Conservation (phyloP, 2,888 invertebrate genomes). For the Gerris lacustris region DNA sequence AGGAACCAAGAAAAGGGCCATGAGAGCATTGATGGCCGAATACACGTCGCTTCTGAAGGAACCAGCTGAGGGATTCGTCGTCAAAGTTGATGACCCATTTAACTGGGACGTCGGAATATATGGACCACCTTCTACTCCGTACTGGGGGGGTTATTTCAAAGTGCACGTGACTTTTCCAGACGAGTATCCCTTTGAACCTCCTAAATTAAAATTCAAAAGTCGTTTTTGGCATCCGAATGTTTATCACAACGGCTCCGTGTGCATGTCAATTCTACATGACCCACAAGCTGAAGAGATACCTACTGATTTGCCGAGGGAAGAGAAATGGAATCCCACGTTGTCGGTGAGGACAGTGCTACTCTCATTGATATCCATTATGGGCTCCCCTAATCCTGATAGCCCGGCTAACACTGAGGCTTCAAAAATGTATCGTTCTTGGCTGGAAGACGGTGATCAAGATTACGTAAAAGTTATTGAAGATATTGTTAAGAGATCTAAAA, state of each 20-base stretch:
- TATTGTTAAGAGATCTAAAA: neutral
- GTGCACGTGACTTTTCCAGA: neutral
- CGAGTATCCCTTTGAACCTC: slow-evolving; percentile 9
- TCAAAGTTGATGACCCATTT: slow-evolving; percentile 5
- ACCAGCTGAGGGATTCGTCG: slow-evolving; percentile 9
- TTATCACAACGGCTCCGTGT: neutral
- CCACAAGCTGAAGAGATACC: neutral
- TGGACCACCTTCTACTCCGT: slow-evolving; percentile 4
- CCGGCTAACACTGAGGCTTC: slow-evolving; percentile 6
- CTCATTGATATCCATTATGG: slow-evolving; percentile 5
- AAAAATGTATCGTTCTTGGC: neutral
- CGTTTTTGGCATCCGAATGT: slow-evolving; percentile 9
- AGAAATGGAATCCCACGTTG: slow-evolving; percentile 8
- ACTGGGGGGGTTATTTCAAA: slow-evolving; percentile 9
- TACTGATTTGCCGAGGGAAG: slow-evolving; percentile 3
- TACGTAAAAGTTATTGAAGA: neutral
- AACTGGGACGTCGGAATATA: slow-evolving; percentile 8
- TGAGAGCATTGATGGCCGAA: neutral
- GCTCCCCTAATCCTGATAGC: slow-evolving; percentile 2
- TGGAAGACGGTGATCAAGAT: neutral
- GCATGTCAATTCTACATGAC: slow-evolving; percentile 8
- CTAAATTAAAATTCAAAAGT: slow-evolving; percentile 6
- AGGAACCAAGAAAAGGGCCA: neutral
- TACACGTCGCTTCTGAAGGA: neutral
- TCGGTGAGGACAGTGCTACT: slow-evolving; percentile 9